Percentiles rank a stretch among this genome's conserved stretches.
These are phyloP conservation scores for Tetragonula carbonaria DNA, from an alignment of 2,888 invertebrate species.

Conservation along the genomic window DNA sequence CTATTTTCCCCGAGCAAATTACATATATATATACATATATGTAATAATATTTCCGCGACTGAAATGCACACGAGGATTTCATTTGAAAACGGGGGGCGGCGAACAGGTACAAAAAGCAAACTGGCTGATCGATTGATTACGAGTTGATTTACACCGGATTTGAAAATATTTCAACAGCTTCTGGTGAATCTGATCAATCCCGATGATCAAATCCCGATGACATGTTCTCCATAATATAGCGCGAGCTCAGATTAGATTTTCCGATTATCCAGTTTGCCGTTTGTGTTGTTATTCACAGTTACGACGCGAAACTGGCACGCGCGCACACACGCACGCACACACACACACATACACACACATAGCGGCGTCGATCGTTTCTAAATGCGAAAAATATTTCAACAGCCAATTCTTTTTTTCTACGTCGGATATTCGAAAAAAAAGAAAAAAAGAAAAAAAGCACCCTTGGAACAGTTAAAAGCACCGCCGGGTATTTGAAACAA, in stretches of 20 bases:
- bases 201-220: constrained; percentile 7
- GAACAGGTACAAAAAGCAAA: too few species aligned
- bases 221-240: constrained; percentile 19
- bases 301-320: neutral
- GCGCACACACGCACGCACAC: neutral
- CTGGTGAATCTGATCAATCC: constrained; percentile 35
- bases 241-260: constrained; percentile 31
- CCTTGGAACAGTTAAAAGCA: too few species aligned
- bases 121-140: neutral
- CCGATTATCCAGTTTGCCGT: constrained; percentile 34
- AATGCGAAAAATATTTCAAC: neutral
- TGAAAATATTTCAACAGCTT: constrained; percentile 42
- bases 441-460: neutral
- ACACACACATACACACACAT: neutral
- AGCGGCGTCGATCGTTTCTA: neutral
- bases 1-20: too few species aligned
- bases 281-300: neutral
- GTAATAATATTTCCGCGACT: too few species aligned
- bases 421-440: neutral
- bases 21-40: too few species aligned
- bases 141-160: constrained; percentile 20
- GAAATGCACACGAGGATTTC: neutral
- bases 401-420: neutral
- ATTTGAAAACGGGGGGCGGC: neutral
- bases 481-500: neutral